phyloP scores from a whole-genome alignment of 2,888 invertebrate species.

The Drosophila villosipedis region DNA sequence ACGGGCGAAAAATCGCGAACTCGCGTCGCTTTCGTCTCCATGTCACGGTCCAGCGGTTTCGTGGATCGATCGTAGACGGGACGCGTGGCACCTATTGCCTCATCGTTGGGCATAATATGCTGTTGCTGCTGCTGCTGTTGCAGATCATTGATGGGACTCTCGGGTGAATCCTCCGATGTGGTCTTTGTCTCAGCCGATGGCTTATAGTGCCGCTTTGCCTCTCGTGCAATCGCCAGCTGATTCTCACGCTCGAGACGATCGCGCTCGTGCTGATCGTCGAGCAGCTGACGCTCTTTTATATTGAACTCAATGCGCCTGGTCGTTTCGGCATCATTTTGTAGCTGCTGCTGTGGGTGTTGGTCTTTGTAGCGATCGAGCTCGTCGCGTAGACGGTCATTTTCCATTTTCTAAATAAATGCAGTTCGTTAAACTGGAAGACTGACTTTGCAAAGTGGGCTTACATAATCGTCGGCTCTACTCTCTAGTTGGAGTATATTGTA shows the following conservation, averaged over 20 bases:
- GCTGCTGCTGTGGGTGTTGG: constrained; percentile 84
- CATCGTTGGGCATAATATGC: constrained; percentile 11
- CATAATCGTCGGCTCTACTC: constrained; percentile 87
- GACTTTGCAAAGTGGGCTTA: constrained; percentile 72
- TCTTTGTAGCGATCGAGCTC: constrained; percentile 87
- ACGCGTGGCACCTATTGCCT: constrained; percentile 25
- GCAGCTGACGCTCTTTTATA: constrained; percentile 85
- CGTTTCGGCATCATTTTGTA: constrained; percentile 77
- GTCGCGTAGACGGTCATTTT: constrained; percentile 87
- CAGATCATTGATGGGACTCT: constrained; percentile 2
- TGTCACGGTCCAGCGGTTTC: constrained; percentile 85
- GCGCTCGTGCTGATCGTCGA: constrained; percentile 86
- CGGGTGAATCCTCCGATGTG: constrained; percentile 3
- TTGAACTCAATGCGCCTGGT: constrained; percentile 86
- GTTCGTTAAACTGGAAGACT: background rate
- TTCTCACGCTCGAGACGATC: constrained; percentile 86
- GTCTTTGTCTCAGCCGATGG: constrained; percentile 70
- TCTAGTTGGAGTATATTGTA: constrained; percentile 88
- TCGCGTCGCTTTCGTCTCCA: constrained; percentile 75
- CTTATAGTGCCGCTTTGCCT: constrained; percentile 84
- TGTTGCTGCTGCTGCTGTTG: too few species aligned
- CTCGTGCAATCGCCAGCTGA: constrained; percentile 86
- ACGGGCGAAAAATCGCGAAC: constrained; percentile 88
- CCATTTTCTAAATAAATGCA: constrained; percentile 86
- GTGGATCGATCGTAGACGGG: constrained; percentile 88